These are phyloP conservation scores for Phortica variegata DNA, from an alignment of 1,140 invertebrate genomes.

Conservation along the genomic window DNA sequence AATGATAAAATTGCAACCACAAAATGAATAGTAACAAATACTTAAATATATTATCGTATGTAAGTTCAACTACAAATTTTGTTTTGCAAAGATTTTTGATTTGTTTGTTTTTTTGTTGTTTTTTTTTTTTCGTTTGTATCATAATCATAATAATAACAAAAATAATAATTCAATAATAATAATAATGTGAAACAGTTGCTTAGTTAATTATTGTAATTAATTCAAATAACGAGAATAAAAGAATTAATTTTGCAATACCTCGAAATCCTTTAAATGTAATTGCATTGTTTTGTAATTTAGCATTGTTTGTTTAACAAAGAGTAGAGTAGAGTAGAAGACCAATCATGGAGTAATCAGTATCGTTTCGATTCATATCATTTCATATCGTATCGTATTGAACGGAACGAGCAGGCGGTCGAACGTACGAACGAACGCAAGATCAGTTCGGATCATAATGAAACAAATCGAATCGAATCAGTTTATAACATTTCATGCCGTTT, in stretches of 20 bases:
- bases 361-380: slow-evolving; percentile 14
- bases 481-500: too few relatives aligned
- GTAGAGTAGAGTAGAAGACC: too few relatives aligned
- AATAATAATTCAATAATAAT: not conserved
- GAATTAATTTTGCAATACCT: slow-evolving; percentile 55
- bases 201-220: slow-evolving; percentile 51
- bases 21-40: slow-evolving; percentile 32
- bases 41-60: slow-evolving; percentile 22
- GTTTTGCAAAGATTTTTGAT: slow-evolving; percentile 6
- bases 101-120: slow-evolving; percentile 3
- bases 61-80: slow-evolving; percentile 33
- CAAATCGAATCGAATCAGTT: too few relatives aligned
- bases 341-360: slow-evolving; percentile 11
- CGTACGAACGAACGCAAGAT: slow-evolving; percentile 7
- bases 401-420: slow-evolving; percentile 26
- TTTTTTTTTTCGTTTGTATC: slow-evolving; percentile 22
- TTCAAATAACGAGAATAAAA: slow-evolving; percentile 50
- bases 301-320: slow-evolving; percentile 17
- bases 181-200: slow-evolving; percentile 45
- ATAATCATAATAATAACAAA: too few relatives aligned
- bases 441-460: not conserved
- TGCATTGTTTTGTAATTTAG: slow-evolving; percentile 7
- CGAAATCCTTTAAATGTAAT: slow-evolving; percentile 50
- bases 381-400: slow-evolving; percentile 26
- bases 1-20: slow-evolving; percentile 17